These are phyloP conservation scores for Hololepta plana DNA, from an alignment of 2,888 invertebrate genomes.

Conservation along the genomic window DNA sequence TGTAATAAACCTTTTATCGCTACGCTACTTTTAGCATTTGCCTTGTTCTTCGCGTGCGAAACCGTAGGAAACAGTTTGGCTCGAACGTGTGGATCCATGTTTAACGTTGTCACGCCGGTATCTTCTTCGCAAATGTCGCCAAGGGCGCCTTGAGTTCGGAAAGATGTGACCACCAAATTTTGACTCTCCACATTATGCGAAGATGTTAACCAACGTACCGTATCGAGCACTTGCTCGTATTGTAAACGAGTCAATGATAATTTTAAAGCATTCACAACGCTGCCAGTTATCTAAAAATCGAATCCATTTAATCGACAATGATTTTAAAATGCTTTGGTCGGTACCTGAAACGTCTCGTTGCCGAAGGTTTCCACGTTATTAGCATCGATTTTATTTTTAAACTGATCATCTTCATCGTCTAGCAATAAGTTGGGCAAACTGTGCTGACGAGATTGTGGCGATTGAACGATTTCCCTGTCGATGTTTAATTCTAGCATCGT, in stretches of 20 bases:
- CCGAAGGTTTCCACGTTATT: no score
- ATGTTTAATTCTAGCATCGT: constrained; percentile 56
- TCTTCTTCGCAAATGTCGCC: constrained; percentile 28
- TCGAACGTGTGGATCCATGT: constrained; percentile 42
- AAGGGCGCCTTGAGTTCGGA: no score
- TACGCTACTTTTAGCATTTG: no score
- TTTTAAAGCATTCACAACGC: constrained; percentile 67
- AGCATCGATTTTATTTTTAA: no score
- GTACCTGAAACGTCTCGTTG: background rate
- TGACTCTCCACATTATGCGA: constrained; percentile 18
- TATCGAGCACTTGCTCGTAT: constrained; percentile 77
- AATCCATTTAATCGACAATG: constrained; percentile 1
- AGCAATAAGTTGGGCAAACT: constrained; percentile 20
- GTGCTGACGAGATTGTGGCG: constrained; percentile 13
- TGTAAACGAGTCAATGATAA: constrained; percentile 72
- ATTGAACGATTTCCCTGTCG: constrained; percentile 18
- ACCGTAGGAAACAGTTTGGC: constrained; percentile 31
- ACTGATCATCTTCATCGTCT: constrained; percentile 16
- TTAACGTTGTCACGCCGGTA: constrained; percentile 30
- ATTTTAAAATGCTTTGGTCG: background rate
- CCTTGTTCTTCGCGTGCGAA: no score
- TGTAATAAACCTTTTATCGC: constrained; percentile 1
- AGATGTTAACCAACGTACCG: constrained; percentile 29
- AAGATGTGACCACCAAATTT: constrained; percentile 10
- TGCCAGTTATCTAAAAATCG: constrained; percentile 45